Evolutionary conservation across 2,888 invertebrate genomes (phyloP).

Genomic region (Epistrophe eligans): DNA sequence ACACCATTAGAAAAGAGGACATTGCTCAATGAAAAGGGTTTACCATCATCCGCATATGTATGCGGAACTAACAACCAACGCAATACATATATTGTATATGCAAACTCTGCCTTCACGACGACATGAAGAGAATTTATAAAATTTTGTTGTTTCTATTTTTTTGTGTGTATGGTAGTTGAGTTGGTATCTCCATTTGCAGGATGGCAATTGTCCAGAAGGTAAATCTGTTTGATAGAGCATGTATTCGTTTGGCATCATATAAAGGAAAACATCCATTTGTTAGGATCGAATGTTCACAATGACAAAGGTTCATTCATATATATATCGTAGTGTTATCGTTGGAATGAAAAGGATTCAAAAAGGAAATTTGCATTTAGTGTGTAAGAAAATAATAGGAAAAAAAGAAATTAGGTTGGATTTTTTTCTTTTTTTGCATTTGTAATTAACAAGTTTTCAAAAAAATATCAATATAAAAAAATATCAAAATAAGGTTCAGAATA

Average conservation of each 20-base stretch:
- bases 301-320: slow-evolving; percentile 15
- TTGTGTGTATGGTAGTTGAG: neutral
- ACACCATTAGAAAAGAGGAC: slow-evolving; percentile 24
- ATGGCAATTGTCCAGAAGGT: slow-evolving; percentile 55
- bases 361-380: slow-evolving; percentile 30
- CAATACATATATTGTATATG: neutral
- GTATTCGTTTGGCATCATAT: slow-evolving; percentile 22
- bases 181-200: slow-evolving; percentile 12
- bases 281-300: slow-evolving; percentile 41
- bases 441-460: neutral
- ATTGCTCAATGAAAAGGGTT: slow-evolving; percentile 39
- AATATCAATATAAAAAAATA: too few species aligned
- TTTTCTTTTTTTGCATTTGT: neutral
- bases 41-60: neutral
- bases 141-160: neutral
- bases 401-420: neutral
- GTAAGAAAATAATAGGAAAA: slow-evolving; percentile 14
- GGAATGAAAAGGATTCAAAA: neutral
- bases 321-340: neutral
- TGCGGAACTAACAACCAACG: neutral
- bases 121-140: neutral
- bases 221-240: slow-evolving; percentile 37
- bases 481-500: too few species aligned
- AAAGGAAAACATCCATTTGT: slow-evolving; percentile 43
- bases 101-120: slow-evolving; percentile 6